Evolutionary conservation across 2,888 invertebrate species (phyloP).

Genomic region (Melitaea athalia): DNA sequence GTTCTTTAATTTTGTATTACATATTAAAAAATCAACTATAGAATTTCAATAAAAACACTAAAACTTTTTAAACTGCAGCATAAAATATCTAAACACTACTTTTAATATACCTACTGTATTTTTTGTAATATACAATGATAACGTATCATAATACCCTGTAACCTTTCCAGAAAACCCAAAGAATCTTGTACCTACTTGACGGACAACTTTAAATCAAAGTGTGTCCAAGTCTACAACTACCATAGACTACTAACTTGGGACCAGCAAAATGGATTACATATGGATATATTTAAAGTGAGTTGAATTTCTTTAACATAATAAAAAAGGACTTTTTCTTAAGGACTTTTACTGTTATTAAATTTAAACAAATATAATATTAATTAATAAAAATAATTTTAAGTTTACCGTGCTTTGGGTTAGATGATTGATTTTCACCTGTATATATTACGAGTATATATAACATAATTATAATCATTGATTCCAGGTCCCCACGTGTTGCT

Average conservation of each 20-base stretch:
- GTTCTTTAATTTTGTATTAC: too few species aligned
- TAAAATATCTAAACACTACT: not conserved
- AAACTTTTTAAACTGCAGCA: too few species aligned
- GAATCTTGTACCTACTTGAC: constrained; percentile 90
- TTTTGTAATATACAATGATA: not conserved
- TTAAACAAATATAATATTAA: too few species aligned
- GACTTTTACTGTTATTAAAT: not conserved
- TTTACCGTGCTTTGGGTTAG: too few species aligned
- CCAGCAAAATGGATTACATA: constrained; percentile 88
- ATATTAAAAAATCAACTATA: too few species aligned
- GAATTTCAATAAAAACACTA: too few species aligned
- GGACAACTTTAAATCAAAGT: constrained; percentile 90
- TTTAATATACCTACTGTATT: too few species aligned
- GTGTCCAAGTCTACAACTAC: constrained; percentile 92
- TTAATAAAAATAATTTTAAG: too few species aligned
- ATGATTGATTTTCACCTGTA: too few species aligned
- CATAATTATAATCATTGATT: not conserved
- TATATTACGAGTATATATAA: too few species aligned
- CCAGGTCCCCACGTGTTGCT: constrained; percentile 90
- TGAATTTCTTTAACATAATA: constrained; percentile 2
- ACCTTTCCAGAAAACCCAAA: constrained; percentile 85
- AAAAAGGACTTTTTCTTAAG: too few species aligned
- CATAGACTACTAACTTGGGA: constrained; percentile 92
- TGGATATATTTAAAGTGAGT: constrained; percentile 90
- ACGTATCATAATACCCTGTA: too few species aligned